Conservation (phyloP, 2,888 invertebrate genomes). For the Acleris laterana region DNA sequence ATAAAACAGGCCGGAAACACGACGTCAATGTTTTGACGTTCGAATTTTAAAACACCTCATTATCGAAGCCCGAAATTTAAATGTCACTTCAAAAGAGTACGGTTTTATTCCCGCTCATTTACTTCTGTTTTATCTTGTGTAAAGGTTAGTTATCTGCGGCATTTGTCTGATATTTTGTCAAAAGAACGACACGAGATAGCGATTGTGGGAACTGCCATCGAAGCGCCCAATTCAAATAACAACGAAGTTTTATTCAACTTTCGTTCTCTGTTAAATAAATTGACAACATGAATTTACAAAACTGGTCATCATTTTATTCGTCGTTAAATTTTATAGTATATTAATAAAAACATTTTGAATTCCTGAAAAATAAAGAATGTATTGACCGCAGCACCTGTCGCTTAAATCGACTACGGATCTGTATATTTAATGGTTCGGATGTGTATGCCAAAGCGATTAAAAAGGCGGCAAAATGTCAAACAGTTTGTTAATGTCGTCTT, state of each 20-base stretch:
- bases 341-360: constrained; percentile 10
- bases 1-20: background rate
- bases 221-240: constrained; percentile 22
- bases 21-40: constrained; percentile 1
- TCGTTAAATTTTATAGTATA: constrained; percentile 10
- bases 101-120: constrained; percentile 2
- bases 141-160: constrained; percentile 18
- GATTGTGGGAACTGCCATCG: constrained; percentile 22
- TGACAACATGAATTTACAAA: constrained; percentile 12
- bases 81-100: constrained; percentile 6
- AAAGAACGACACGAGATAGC: constrained; percentile 21
- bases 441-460: background rate
- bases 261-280: constrained; percentile 20
- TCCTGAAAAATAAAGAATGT: background rate
- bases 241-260: constrained; percentile 21
- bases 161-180: constrained; percentile 30
- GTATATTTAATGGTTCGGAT: background rate
- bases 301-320: constrained; percentile 14
- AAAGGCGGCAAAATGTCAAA: constrained; percentile 37
- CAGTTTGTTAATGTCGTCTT: constrained; percentile 39
- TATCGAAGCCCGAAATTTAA: constrained; percentile 15
- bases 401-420: background rate
- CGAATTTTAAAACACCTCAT: constrained; percentile 11
- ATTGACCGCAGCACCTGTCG: background rate
- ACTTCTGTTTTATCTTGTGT: constrained; percentile 9